Percentiles rank a stretch among this genome's conserved stretches.
These are phyloP conservation scores for Pinctada fucata DNA, from an alignment of 2,888 invertebrate genomes.

Conservation along the genomic window DNA sequence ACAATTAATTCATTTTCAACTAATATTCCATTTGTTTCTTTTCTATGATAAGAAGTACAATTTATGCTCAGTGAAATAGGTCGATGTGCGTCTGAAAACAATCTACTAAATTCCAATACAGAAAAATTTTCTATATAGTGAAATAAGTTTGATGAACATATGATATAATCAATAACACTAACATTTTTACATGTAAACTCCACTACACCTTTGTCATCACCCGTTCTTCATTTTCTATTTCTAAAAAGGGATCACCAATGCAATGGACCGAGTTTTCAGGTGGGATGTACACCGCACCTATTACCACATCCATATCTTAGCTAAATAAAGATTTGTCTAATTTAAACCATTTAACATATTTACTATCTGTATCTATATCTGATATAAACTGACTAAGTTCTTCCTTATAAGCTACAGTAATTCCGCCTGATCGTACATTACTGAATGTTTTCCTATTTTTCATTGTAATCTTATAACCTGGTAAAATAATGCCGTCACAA, in stretches of 20 bases:
- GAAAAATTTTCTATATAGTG: neutral
- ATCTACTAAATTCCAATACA: neutral
- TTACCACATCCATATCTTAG: conserved; percentile 4
- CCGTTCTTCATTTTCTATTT: conserved; percentile 16
- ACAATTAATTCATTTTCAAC: neutral
- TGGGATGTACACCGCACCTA: no score
- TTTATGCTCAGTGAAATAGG: no score
- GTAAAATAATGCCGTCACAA: conserved; percentile 8
- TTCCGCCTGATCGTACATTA: conserved; percentile 12
- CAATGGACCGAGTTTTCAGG: conserved; percentile 8
- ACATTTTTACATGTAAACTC: conserved; percentile 10
- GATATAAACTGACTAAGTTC: neutral
- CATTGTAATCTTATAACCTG: conserved; percentile 7
- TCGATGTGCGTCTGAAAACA: conserved; percentile 20
- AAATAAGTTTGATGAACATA: conserved; percentile 11
- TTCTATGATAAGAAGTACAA: no score
- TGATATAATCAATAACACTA: no score
- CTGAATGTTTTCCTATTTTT: conserved; percentile 14
- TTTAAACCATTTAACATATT: conserved; percentile 10
- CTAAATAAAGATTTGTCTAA: neutral
- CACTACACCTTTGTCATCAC: neutral
- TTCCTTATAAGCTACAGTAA: conserved; percentile 7
- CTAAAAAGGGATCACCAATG: neutral
- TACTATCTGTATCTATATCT: no score
- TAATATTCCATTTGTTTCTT: conserved; percentile 5